Conservation (phyloP, 2,888 invertebrate species). For the Sinopyrophorus schimmeli region DNA sequence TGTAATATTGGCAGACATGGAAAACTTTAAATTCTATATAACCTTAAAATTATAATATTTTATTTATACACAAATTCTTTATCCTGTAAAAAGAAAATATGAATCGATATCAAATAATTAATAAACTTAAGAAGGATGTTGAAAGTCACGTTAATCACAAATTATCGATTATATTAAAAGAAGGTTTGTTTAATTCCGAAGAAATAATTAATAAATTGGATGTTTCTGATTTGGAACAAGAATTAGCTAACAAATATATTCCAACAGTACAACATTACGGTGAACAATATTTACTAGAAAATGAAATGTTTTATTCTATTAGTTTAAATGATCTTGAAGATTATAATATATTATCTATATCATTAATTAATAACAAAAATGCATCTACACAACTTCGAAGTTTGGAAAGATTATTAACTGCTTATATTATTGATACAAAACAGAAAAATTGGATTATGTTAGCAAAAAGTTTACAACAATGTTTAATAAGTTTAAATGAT, state of each 20-base stretch:
- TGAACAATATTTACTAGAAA: constrained; percentile 2
- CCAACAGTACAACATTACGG: background rate
- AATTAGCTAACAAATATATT: constrained; percentile 14
- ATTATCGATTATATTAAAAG: no score
- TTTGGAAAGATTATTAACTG: constrained; percentile 22
- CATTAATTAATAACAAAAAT: constrained; percentile 2
- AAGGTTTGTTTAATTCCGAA: constrained; percentile 5
- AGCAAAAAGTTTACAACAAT: constrained; percentile 33
- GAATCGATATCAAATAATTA: no score
- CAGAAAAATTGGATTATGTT: constrained; percentile 33
- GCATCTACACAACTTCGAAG: constrained; percentile 4
- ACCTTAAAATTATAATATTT: no score
- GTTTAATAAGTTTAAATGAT: constrained; percentile 30
- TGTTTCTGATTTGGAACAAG: constrained; percentile 23
- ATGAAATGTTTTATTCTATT: constrained; percentile 10
- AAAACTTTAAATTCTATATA: no score
- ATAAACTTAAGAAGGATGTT: no score
- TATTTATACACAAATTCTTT: no score
- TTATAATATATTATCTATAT: constrained; percentile 5
- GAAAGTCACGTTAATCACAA: no score
- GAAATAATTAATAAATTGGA: constrained; percentile 27
- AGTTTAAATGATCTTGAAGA: constrained; percentile 4
- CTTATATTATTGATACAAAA: constrained; percentile 34
- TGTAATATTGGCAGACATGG: no score
- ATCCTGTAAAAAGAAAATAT: no score